Evolutionary conservation across 1,140 invertebrate species (phyloP), one percentile per base, ranked within the genome.

Genomic region (Drosophila lacertosa): DNA sequence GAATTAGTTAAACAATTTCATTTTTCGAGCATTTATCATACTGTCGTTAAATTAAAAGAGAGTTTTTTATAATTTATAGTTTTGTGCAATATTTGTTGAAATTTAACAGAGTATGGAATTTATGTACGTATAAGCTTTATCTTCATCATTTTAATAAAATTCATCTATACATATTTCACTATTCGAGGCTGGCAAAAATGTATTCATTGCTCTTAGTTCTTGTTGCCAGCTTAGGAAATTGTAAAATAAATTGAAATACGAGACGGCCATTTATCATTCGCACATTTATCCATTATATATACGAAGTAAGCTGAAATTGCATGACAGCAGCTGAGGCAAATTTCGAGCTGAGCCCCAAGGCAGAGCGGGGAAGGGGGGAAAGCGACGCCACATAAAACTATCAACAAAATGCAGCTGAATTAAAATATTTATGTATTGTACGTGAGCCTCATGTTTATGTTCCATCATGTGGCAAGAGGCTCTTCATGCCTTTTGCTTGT

Each of bases 381-480:
- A 16, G 55, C 35, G 32, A 40, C 37, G 11, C 26, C 37, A 47
- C 72, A 86, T 86, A 80, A 74, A 84, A 84, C 81, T 81, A 86
- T 86, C 77, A 88, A 70, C 79, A 81, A 86, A 81, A 68, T 83
- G 63, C 58, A 64, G 44, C 40, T 45, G 65, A 86, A 81, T 81
- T 86, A 71, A 86, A 88, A 88, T 86, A 88, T 86, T 86, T 81
- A 84, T 80, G 81, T 58, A 47, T 62, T 40, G 68, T 77, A 84
- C 81, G 81, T 84, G 81, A 62, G 67, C n/a, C 68, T 54, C 55
- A 80, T 79, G 72, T 37, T 76, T 57, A 73, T 69, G 72, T 32
- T 54, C 18, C 54, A 45, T 58, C 33, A 50, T 16, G 26, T 20
- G 50, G 3, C n/a, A 6, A n/a, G n/a, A 10, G 26, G n/a, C 16